A percentile compares a stretch with the other conserved stretches of the same genome.
phyloP scores from a whole-genome alignment of 2,797 vertebrate species.

The Monodelphis domestica region DNA sequence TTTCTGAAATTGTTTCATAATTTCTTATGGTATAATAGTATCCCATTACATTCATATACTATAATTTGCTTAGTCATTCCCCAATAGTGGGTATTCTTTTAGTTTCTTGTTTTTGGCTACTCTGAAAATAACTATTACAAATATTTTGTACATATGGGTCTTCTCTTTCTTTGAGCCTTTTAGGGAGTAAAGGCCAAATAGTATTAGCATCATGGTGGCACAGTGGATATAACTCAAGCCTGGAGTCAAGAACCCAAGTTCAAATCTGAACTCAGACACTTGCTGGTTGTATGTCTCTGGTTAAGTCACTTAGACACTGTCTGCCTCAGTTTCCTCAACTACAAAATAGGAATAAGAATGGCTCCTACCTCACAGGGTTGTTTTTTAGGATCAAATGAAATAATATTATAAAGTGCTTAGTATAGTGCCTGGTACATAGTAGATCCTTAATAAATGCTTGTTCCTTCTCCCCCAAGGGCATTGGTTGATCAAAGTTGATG shows the following conservation, averaged over 20 bases:
- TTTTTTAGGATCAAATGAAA: background rate
- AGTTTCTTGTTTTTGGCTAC: background rate
- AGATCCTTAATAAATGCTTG: background rate
- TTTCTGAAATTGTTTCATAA: background rate
- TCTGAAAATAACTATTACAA: background rate
- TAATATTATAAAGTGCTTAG: background rate
- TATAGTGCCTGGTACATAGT: background rate
- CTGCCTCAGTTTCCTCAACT: background rate
- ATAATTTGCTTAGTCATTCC: background rate
- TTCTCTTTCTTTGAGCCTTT: background rate
- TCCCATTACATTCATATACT: background rate
- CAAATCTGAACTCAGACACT: background rate
- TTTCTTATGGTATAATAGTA: background rate
- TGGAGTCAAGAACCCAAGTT: background rate
- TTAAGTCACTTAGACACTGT: background rate
- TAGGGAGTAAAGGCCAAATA: background rate
- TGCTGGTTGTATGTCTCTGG: background rate
- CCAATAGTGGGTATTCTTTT: background rate
- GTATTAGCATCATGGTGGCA: background rate
- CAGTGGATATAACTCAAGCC: background rate
- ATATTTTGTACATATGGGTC: background rate
- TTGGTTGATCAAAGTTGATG: background rate
- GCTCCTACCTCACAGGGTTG: background rate
- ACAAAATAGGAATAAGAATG: background rate
- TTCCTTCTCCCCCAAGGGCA: background rate